Base-by-base conservation (phyloP, 2,797 vertebrate genomes). In the Odontamblyopus lacepedii region DNA sequence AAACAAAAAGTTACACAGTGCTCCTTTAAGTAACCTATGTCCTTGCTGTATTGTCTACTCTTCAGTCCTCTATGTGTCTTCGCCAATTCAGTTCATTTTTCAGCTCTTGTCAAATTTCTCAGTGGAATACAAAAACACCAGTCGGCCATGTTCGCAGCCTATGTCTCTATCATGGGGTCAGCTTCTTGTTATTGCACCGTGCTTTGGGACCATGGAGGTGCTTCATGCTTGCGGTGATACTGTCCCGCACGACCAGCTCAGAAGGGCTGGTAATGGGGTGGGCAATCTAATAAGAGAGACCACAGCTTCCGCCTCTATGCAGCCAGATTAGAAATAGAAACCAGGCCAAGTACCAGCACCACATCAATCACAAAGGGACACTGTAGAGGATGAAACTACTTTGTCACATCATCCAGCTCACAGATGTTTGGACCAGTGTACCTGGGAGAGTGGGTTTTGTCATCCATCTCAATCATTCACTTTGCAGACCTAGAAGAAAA, bases 171-270 rank as follows among this genome's bases (percentile, higher is more conserved):
- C 81, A 65, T 71, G 63, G 84, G 85, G 87, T 88, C 85, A 82
- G 78, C 77, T 84, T 84, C 74, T 41, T 83, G 83, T 91, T 92
- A 91, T 92, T 93, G 90, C 79, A 61, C 79, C 74, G 89, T 81
- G 86, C 85, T 81, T 87, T 90, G 89, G 90, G 92, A 88, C 83
- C 6, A n/a, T 4, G 32, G 29, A 77, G 71, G 79, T 75, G 60
- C 32, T 50, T 65, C 80, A 78, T 79, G 78, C 83, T 65, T 72
- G 76, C 84, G 82, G 75, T 75, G 83, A 83, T 83, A 79, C 80
- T 55, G 70, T 75, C 60, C 60, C 27, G 18, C 13, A n/a, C 29
- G 29, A 61, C 79, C 84, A 79, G 75, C 68, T 75, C 71, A 71
- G 78, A 73, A 67, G 72, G 81, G 80, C 30, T 19, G 13, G 60